phyloP scores from a whole-genome alignment of 1,140 invertebrate genomes.

The Brachionus manjavacas region DNA sequence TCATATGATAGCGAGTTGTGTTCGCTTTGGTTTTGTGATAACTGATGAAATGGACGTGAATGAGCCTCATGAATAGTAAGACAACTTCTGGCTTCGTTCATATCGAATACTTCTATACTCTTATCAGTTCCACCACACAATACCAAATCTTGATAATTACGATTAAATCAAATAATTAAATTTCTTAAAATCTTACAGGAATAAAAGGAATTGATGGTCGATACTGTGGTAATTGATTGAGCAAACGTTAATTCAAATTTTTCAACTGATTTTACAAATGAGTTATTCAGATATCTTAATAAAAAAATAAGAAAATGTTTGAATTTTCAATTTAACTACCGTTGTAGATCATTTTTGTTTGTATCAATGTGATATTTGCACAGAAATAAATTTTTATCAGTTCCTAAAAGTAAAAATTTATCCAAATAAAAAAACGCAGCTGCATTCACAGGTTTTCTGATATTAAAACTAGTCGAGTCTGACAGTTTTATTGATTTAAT shows the following conservation, averaged over 20 bases:
- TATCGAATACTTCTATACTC: conserved; percentile 53
- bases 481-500: not conserved
- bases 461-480: conserved; percentile 45
- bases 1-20: conserved; percentile 53
- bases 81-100: conserved; percentile 53
- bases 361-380: conserved; percentile 56
- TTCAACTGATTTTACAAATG: conserved; percentile 52
- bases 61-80: conserved; percentile 50
- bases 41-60: conserved; percentile 49
- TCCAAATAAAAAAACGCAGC: conserved; percentile 59
- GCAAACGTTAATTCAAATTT: conserved; percentile 47
- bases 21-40: conserved; percentile 54
- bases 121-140: conserved; percentile 55
- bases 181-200: conserved; percentile 54
- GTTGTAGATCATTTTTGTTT: conserved; percentile 53
- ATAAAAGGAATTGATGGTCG: conserved; percentile 55
- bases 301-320: not conserved
- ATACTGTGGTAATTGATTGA: conserved; percentile 51
- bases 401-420: conserved; percentile 54
- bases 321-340: conserved; percentile 45
- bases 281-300: conserved; percentile 49
- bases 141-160: conserved; percentile 49
- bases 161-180: too few species aligned
- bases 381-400: conserved; percentile 51
- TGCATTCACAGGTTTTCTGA: conserved; percentile 50